phyloP scores from a whole-genome alignment of 2,113 vertebrate species.

The Cyphomyrus discorhynchus region DNA sequence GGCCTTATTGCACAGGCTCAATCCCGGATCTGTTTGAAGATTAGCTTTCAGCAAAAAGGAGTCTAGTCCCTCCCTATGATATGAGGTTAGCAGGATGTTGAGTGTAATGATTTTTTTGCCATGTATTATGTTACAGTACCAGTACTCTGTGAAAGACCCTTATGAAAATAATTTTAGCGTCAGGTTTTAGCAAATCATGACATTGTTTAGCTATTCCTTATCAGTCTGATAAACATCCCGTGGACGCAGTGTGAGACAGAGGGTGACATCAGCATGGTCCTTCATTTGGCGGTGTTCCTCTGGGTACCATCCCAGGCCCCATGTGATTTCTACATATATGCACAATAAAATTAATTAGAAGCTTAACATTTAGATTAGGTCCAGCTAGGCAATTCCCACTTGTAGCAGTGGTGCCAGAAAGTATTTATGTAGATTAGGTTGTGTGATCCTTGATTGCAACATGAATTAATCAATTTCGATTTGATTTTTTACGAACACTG shows the following conservation, averaged over 20 bases:
- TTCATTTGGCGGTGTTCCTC: background rate
- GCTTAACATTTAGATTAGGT: background rate
- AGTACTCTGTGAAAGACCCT: background rate
- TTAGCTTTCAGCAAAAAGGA: background rate
- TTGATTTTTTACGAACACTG: background rate
- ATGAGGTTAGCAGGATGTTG: background rate
- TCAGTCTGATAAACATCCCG: background rate
- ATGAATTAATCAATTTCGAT: background rate
- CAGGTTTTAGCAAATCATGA: background rate
- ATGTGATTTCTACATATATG: background rate
- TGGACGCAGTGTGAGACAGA: background rate
- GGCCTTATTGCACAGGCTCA: background rate
- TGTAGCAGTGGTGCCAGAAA: background rate
- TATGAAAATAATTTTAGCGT: background rate
- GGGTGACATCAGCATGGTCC: background rate
- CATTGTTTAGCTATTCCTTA: background rate
- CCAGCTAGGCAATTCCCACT: background rate
- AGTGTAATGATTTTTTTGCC: background rate
- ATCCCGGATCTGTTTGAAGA: slow-evolving; percentile 10
- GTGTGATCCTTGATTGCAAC: background rate
- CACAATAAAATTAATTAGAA: background rate
- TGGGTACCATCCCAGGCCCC: background rate
- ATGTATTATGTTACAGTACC: background rate
- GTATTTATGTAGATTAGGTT: background rate
- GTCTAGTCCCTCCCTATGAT: background rate